Conservation (phyloP, 1,140 invertebrate species). For the Neocloeon triangulifer region DNA sequence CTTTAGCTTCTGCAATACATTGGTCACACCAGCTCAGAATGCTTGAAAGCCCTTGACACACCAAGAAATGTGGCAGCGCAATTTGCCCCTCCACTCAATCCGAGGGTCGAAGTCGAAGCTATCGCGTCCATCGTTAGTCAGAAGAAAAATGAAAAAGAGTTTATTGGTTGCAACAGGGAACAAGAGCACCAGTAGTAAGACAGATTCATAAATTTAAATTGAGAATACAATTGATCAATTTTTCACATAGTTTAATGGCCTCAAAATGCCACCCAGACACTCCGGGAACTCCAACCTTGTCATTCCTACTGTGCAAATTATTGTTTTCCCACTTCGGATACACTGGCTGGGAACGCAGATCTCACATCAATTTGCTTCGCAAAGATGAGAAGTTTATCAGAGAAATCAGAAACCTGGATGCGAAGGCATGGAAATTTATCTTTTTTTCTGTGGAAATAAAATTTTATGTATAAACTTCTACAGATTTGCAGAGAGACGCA, state of each 20-base stretch:
- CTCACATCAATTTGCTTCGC: constrained; percentile 62
- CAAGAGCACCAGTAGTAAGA: neutral
- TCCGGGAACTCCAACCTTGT: constrained; percentile 21
- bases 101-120: constrained; percentile 53
- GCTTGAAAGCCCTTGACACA: constrained; percentile 41
- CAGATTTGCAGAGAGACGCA: constrained; percentile 82
- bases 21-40: constrained; percentile 79
- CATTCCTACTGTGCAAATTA: constrained; percentile 66
- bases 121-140: constrained; percentile 66
- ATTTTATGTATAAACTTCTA: constrained; percentile 10
- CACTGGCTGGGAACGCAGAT: constrained; percentile 68
- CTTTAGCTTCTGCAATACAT: constrained; percentile 66
- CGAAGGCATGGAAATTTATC: constrained; percentile 30
- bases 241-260: constrained; percentile 4
- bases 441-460: neutral
- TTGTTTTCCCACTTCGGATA: constrained; percentile 78
- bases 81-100: constrained; percentile 31
- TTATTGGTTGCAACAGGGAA: too few relatives aligned
- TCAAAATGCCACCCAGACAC: constrained; percentile 17
- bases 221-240: too few relatives aligned
- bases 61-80: constrained; percentile 43
- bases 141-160: constrained; percentile 51
- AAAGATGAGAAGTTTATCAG: constrained; percentile 77
- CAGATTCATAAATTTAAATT: neutral
- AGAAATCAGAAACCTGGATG: constrained; percentile 81